Evolutionary conservation across 2,113 vertebrate species (phyloP).

Genomic region (Aphyosemion australe): DNA sequence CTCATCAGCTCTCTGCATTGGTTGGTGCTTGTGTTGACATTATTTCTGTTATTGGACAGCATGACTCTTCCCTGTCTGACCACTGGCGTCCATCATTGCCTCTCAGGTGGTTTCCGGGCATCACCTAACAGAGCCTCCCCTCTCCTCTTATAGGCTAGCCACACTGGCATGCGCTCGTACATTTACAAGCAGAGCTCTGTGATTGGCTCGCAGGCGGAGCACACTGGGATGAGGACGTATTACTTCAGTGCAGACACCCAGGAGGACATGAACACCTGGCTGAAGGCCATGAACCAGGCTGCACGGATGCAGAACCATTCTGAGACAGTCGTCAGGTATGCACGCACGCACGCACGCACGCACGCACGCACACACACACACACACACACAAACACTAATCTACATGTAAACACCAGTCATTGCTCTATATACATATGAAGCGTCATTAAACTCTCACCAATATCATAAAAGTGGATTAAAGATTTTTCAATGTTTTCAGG

Average conservation of each 20-base stretch:
- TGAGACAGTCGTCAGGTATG: conserved; percentile 62
- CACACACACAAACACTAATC: too few relatives aligned
- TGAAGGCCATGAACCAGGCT: conserved; percentile 93
- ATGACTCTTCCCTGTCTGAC: conserved; percentile 37
- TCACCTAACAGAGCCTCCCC: conserved; percentile 19
- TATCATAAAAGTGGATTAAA: too few relatives aligned
- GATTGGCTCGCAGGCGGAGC: conserved; percentile 89
- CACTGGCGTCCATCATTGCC: conserved; percentile 1
- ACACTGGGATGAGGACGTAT: conserved; percentile 93
- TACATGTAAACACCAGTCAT: too few relatives aligned
- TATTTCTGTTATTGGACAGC: conserved; percentile 38
- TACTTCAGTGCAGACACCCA: conserved; percentile 95
- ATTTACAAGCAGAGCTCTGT: conserved; percentile 87
- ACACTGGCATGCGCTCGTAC: conserved; percentile 90
- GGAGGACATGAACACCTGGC: conserved; percentile 94
- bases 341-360: too few relatives aligned
- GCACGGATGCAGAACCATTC: conserved; percentile 84
- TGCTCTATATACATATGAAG: too few relatives aligned
- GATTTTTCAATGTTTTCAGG: too few relatives aligned
- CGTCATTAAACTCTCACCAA: too few relatives aligned
- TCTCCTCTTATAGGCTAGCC: conserved; percentile 84
- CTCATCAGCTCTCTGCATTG: conserved; percentile 35
- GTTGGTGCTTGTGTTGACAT: conserved; percentile 39
- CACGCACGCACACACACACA: too few relatives aligned
- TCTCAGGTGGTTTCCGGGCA: conserved; percentile 6